A percentile compares a stretch with the other conserved stretches of the same genome.
phyloP scores from a whole-genome alignment of 2,888 invertebrate species.

The Ceramica pisi region DNA sequence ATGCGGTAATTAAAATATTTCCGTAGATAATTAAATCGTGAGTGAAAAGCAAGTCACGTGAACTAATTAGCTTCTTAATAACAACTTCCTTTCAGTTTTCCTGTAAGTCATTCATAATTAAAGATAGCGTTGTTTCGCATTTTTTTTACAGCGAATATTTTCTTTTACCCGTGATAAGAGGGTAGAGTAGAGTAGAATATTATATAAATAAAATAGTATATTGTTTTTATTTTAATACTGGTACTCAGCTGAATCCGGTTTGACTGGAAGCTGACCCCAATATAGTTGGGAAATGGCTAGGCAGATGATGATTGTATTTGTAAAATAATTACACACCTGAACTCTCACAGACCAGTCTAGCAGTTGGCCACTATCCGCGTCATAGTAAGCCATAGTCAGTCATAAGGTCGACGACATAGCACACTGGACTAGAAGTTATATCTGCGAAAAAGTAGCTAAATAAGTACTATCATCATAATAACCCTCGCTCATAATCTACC shows the following conservation, averaged over 20 bases:
- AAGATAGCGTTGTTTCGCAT: neutral
- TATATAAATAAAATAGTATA: too few relatives aligned
- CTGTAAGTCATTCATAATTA: constrained; percentile 14
- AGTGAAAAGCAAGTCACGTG: constrained; percentile 20
- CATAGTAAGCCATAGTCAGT: neutral
- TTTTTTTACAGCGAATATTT: neutral
- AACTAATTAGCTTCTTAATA: constrained; percentile 43
- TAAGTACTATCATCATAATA: too few relatives aligned
- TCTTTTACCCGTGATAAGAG: neutral
- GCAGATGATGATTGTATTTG: too few relatives aligned
- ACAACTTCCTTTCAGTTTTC: constrained; percentile 6
- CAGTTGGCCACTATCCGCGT: neutral
- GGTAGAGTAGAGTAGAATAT: too few relatives aligned
- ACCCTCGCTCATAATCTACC: too few relatives aligned
- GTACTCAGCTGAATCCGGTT: too few relatives aligned
- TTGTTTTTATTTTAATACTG: too few relatives aligned
- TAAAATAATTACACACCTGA: too few relatives aligned
- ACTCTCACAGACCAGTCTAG: too few relatives aligned
- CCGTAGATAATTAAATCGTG: constrained; percentile 16
- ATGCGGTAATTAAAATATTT: constrained; percentile 25
- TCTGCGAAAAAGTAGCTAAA: too few relatives aligned
- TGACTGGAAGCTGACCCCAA: too few relatives aligned
- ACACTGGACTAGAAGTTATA: neutral
- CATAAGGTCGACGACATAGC: neutral
- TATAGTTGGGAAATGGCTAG: too few relatives aligned